phyloP scores from a whole-genome alignment of 2,113 vertebrate species.

The Solea solea region DNA sequence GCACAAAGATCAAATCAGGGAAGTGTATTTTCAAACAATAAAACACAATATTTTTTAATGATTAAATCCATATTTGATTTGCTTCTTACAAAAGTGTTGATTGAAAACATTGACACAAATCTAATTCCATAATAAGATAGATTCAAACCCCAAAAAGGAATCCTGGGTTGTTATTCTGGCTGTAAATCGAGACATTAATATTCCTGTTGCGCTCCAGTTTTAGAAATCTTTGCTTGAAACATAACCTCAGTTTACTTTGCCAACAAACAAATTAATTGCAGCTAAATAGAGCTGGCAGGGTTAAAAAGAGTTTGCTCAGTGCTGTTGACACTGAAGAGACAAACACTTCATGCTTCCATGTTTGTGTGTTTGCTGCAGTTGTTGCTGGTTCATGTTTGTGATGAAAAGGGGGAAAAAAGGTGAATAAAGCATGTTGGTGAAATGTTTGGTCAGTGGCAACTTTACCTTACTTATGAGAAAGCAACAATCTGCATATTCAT shows the following conservation, averaged over 20 bases:
- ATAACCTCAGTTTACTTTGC: background rate
- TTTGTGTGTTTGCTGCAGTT: conserved; percentile 18
- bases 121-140: no score
- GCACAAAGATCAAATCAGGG: no score
- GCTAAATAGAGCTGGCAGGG: background rate
- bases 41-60: no score
- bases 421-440: no score
- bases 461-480: no score
- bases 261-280: conserved; percentile 4
- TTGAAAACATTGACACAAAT: no score
- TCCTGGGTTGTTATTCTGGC: background rate
- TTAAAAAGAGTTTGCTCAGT: conserved; percentile 1
- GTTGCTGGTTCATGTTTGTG: background rate
- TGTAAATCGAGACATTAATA: background rate
- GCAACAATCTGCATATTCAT: background rate
- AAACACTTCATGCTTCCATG: background rate
- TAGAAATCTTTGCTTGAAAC: background rate
- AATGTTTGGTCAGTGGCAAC: no score
- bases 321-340: background rate
- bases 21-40: no score
- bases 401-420: no score
- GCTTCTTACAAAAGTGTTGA: no score
- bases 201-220: conserved; percentile 1
- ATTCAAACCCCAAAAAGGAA: background rate
- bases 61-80: no score